A percentile compares a stretch with the other conserved stretches of the same genome.
Evolutionary conservation across 2,797 vertebrate species (phyloP).

Genomic region (Enteromius unitaeniatus): DNA sequence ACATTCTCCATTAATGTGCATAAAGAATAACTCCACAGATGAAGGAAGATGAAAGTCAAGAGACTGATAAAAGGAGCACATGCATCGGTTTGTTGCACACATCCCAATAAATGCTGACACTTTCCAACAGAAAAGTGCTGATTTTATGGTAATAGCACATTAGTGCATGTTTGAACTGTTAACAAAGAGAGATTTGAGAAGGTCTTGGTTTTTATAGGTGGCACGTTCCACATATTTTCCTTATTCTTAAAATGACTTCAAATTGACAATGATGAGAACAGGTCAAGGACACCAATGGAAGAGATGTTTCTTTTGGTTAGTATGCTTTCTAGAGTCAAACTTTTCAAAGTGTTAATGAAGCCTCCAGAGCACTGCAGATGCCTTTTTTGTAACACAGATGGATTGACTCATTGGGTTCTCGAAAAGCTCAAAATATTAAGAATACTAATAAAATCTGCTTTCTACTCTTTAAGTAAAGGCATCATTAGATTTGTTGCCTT

Average conservation of each 20-base stretch:
- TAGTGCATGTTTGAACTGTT: conserved; percentile 44
- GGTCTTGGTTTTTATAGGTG: conserved; percentile 12
- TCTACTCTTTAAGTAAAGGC: background rate
- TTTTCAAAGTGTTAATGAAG: background rate
- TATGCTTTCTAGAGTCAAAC: background rate
- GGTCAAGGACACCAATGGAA: background rate
- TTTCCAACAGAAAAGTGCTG: conserved; percentile 44
- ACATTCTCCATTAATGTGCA: conserved; percentile 32
- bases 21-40: conserved; percentile 31
- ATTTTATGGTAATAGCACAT: conserved; percentile 53
- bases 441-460: background rate
- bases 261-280: conserved; percentile 9
- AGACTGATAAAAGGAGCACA: conserved; percentile 43
- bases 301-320: background rate
- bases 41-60: conserved; percentile 55
- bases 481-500: background rate
- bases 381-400: background rate
- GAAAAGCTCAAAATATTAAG: background rate
- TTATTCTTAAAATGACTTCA: background rate
- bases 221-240: background rate
- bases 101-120: conserved; percentile 53
- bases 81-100: conserved; percentile 41
- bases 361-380: background rate
- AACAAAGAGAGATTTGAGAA: conserved; percentile 29
- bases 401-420: background rate